Percentiles rank a stretch among this genome's conserved stretches.
Evolutionary conservation across 1,140 invertebrate species (phyloP).

Genomic region (Bombus confusus): DNA sequence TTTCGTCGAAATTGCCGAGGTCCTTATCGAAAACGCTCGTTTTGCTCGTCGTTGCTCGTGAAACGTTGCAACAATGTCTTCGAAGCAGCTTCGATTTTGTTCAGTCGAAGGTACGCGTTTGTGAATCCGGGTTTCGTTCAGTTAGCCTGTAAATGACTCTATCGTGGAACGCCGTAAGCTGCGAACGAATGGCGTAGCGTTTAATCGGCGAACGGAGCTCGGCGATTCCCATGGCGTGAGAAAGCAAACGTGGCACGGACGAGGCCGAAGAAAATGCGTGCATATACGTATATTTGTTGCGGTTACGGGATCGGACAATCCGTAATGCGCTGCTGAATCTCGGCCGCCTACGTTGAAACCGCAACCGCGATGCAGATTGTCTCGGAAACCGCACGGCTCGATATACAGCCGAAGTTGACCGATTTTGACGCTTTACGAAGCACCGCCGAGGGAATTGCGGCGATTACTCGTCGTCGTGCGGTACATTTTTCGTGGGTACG

Average conservation of each 20-base stretch:
- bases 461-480: background rate
- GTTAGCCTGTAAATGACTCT: background rate
- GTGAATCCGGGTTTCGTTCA: background rate
- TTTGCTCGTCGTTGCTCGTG: too few species aligned
- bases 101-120: too few species aligned
- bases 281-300: slow-evolving; percentile 18
- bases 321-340: slow-evolving; percentile 19
- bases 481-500: background rate
- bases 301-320: slow-evolving; percentile 5
- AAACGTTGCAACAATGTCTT: too few species aligned
- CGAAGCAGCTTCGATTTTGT: too few species aligned
- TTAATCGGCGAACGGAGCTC: background rate
- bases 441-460: background rate
- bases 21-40: too few species aligned
- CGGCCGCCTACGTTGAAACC: slow-evolving; percentile 43
- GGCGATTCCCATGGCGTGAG: background rate
- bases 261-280: background rate
- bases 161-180: too few species aligned
- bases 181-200: background rate
- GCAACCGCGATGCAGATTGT: slow-evolving; percentile 35
- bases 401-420: background rate
- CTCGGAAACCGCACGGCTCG: slow-evolving; percentile 29
- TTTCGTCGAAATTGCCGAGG: too few species aligned
- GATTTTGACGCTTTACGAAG: slow-evolving; percentile 8
- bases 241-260: background rate